phyloP scores from a whole-genome alignment of 2,888 invertebrate genomes.

The Cloeon dipterum region DNA sequence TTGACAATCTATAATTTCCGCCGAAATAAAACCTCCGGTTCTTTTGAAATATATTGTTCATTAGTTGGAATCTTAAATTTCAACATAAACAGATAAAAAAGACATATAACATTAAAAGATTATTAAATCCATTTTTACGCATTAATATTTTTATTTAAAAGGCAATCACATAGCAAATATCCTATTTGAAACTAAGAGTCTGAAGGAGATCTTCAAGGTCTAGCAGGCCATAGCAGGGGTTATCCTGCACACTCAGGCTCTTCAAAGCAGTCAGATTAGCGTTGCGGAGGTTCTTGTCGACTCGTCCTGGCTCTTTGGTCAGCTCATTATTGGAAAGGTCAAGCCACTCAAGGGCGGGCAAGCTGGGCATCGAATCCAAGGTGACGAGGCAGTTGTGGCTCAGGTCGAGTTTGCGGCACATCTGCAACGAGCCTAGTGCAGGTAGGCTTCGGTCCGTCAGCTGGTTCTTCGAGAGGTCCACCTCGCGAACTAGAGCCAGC shows the following conservation, averaged over 20 bases:
- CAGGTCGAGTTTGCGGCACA: not conserved
- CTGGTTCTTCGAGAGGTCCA: not conserved
- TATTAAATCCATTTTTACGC: no score
- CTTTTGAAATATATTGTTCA: no score
- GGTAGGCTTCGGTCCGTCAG: not conserved
- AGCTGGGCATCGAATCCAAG: not conserved
- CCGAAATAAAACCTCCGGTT: no score
- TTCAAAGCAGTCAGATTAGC: not conserved
- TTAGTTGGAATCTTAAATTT: no score
- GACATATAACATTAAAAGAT: no score
- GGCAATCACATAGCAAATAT: no score
- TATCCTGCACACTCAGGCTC: not conserved
- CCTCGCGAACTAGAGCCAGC: not conserved
- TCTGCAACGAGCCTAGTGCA: not conserved
- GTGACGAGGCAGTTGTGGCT: not conserved
- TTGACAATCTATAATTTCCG: no score
- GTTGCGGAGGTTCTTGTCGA: not conserved
- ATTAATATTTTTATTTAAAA: no score
- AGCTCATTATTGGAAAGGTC: not conserved
- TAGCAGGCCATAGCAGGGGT: no score
- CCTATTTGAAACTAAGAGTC: no score
- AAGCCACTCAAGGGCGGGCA: not conserved
- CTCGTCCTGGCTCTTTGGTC: not conserved
- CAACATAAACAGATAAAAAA: no score
- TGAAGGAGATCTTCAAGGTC: no score